Conservation (phyloP, 2,797 vertebrate genomes). For the Alca torda region DNA sequence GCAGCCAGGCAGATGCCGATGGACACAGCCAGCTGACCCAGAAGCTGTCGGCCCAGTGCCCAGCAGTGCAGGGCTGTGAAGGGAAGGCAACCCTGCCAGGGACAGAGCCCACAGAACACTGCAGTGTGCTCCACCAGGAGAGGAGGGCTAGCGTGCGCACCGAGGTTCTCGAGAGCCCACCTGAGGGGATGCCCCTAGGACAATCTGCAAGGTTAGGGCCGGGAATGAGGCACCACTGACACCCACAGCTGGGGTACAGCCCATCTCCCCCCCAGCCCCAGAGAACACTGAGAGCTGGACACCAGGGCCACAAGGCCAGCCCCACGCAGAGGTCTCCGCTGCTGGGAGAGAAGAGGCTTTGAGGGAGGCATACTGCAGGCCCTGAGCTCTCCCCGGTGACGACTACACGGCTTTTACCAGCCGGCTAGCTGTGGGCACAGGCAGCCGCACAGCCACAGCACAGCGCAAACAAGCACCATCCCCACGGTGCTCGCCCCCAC, state of each 20-base stretch:
- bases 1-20: accelerated
- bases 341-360: not conserved
- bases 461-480: not conserved
- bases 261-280: not conserved
- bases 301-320: not conserved
- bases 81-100: not conserved
- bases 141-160: not conserved
- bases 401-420: not conserved
- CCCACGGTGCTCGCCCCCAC: not conserved
- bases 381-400: not conserved
- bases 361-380: not conserved
- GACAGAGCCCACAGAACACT: not conserved
- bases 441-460: accelerated
- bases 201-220: not conserved
- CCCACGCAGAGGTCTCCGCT: not conserved
- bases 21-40: not conserved
- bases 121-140: not conserved
- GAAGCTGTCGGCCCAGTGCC: not conserved
- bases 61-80: not conserved
- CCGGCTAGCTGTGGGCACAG: not conserved
- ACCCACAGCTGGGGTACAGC: not conserved
- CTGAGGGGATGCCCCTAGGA: not conserved
- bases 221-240: not conserved
- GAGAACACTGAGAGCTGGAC: not conserved
- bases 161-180: not conserved